Base-by-base conservation (phyloP, 1,140 invertebrate species). In the Pseudomyrmex flavicornis region DNA sequence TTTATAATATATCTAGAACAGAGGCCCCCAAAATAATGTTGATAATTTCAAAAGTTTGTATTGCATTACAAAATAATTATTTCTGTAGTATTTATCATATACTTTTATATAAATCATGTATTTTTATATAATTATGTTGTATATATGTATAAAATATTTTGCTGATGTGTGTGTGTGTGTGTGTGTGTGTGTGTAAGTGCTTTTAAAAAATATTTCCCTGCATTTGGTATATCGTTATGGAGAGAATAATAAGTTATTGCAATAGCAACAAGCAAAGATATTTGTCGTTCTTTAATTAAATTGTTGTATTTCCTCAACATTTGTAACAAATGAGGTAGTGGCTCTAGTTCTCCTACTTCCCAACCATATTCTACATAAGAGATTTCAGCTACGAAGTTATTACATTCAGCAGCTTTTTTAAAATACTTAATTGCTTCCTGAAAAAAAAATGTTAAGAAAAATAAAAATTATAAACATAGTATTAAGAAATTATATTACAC, bases 161-260 rank as follows among this genome's bases (percentile, higher is more conserved):
- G 54, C 15, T 3, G 22, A 54, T 70, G 1, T 69, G 26, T 35
- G 4, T 35, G 35, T 26, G 26, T 26, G 2, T 26, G 17, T 17
- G 48, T 20, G 74, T n/a, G n/a, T n/a, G n/a, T n/a, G n/a, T 69
- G 1, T 69, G 35, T 35, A 0, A 7, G 48, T 20, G 74, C 74
- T 54, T 65, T 76, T 35, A 76, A 54, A 76, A 76, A 76, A 44
- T 65, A 76, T 15, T 76, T 61, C 5, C 61, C 61, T 5, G 74
- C 61, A 76, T 65, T 65, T 65, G 8, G 13, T 54, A 65, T 44
- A 1, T 76, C 61, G 0, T 76, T 20, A 4, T 54, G 48, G 0
- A 76, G 22, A 20, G 61, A 65, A 52, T 65, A 66, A 54, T 76
- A 66, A 9, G 61, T 20, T 44, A 66, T 1, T 0, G 59, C 74